Conservation (phyloP, 2,113 vertebrate species). For the Aspidoscelis tigris region DNA sequence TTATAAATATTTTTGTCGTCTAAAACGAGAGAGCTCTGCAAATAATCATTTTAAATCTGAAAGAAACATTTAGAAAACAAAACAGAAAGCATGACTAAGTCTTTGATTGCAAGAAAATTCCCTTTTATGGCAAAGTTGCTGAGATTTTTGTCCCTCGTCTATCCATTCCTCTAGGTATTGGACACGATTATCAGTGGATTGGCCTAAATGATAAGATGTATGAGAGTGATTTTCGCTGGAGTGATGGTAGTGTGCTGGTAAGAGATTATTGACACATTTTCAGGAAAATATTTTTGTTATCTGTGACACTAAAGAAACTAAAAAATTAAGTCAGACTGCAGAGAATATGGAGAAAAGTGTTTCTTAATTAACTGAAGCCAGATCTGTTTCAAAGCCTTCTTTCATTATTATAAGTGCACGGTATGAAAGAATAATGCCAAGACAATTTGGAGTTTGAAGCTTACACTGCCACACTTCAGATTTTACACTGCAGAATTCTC, state of each 20-base stretch:
- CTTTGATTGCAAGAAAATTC: slow-evolving; percentile 43
- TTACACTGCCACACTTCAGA: background rate
- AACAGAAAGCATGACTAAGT: slow-evolving; percentile 61
- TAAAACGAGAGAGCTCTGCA: slow-evolving; percentile 5
- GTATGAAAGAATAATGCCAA: background rate
- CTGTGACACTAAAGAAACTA: slow-evolving; percentile 37
- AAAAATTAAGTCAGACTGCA: background rate
- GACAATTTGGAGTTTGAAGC: background rate
- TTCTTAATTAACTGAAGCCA: background rate
- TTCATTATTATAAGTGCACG: background rate
- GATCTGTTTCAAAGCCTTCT: slow-evolving; percentile 7
- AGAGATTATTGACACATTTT: slow-evolving; percentile 67
- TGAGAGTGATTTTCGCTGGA: slow-evolving; percentile 97
- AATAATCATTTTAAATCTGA: slow-evolving; percentile 4
- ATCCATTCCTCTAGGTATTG: slow-evolving; percentile 81
- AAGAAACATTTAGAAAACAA: background rate
- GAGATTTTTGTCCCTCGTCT: slow-evolving; percentile 58
- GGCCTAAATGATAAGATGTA: slow-evolving; percentile 99
- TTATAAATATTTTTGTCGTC: slow-evolving; percentile 14
- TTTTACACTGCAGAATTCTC: background rate
- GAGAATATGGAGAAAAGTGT: slow-evolving; percentile 22
- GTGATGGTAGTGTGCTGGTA: slow-evolving; percentile 91
- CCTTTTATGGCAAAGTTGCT: slow-evolving; percentile 61
- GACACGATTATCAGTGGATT: slow-evolving; percentile 98
- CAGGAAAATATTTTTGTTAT: slow-evolving; percentile 33